These are phyloP conservation scores for Nomada ferruginata DNA, from an alignment of 2,888 invertebrate genomes.

Conservation along the genomic window DNA sequence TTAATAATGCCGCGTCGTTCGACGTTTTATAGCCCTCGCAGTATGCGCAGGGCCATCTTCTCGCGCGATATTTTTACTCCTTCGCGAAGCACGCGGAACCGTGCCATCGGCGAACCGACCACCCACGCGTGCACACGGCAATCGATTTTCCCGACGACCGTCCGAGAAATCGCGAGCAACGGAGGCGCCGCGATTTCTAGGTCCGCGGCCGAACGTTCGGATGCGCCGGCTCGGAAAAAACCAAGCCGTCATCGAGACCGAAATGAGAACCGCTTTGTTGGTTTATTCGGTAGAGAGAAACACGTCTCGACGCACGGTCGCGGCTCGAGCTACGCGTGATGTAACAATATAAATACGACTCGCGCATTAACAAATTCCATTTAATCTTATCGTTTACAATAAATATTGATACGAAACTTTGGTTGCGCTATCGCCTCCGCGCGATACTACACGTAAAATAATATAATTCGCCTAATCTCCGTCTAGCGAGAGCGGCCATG, in stretches of 20 bases:
- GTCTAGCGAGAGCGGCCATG: constrained; percentile 66
- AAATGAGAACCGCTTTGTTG: constrained; percentile 75
- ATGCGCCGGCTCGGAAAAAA: too few relatives aligned
- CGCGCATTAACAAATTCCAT: constrained; percentile 77
- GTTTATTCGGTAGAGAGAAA: constrained; percentile 73
- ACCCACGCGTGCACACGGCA: neutral
- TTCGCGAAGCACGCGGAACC: constrained; percentile 74
- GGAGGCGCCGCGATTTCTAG: neutral
- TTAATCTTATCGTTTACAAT: constrained; percentile 82
- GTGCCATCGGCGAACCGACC: constrained; percentile 55
- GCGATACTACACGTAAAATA: constrained; percentile 76
- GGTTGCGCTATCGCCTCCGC: constrained; percentile 74
- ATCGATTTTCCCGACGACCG: neutral
- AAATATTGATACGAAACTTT: constrained; percentile 82
- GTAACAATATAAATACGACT: constrained; percentile 81
- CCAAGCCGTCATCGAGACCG: too few relatives aligned
- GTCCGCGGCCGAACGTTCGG: too few relatives aligned
- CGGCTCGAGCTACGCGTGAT: constrained; percentile 69
- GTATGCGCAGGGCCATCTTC: constrained; percentile 76
- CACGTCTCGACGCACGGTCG: constrained; percentile 63
- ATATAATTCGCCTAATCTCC: constrained; percentile 79
- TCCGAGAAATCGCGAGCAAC: neutral
- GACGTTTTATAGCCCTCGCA: constrained; percentile 79
- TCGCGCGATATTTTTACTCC: constrained; percentile 81
- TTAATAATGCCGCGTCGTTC: constrained; percentile 80